These are phyloP conservation scores for Turritopsis dohrnii DNA, from an alignment of 30 jellyfish, hydroid and myxozoan genomes.

Conservation along the genomic window DNA sequence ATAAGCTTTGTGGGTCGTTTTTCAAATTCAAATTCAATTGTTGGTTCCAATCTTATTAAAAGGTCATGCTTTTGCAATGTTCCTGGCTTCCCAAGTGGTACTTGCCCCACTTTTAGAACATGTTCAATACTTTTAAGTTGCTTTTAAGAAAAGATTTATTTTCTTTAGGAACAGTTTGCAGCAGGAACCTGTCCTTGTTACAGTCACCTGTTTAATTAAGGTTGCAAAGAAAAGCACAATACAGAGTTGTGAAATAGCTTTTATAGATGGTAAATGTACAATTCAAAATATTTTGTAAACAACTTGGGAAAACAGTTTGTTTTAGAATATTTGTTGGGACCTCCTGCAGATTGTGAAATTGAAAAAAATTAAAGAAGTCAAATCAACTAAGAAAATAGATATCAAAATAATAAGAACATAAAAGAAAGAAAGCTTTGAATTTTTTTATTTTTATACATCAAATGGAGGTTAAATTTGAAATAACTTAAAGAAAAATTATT, in stretches of 20 bases:
- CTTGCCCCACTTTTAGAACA: too few species aligned
- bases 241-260: neutral
- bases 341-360: neutral
- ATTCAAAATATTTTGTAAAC: neutral
- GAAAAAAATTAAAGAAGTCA: neutral
- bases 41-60: too few species aligned
- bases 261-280: neutral
- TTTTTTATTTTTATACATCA: neutral
- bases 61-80: too few species aligned
- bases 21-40: too few species aligned
- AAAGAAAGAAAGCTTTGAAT: neutral
- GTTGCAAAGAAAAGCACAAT: neutral
- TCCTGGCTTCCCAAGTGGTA: too few species aligned
- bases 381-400: neutral
- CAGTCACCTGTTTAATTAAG: neutral
- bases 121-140: too few species aligned
- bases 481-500: too few species aligned
- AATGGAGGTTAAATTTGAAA: neutral
- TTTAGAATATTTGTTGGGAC: neutral
- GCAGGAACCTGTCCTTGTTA: neutral
- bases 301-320: neutral
- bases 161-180: neutral
- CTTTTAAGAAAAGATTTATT: too few species aligned
- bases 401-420: too few species aligned
- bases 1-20: too few species aligned